Base-by-base conservation (phyloP, 2,888 invertebrate species). In the Nebria salina region DNA sequence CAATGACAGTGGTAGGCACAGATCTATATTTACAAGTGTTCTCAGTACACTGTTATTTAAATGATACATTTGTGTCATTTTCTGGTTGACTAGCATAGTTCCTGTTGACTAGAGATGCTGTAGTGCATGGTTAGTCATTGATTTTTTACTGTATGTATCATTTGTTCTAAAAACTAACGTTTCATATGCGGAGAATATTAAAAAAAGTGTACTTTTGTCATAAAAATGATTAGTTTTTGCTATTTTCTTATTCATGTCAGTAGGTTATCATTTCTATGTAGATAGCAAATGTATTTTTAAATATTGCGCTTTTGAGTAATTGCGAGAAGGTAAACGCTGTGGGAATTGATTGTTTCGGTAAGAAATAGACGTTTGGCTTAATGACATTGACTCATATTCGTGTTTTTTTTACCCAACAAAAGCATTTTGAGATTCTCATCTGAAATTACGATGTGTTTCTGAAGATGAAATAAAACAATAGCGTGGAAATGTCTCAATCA, bases 51-150 rank as follows among this genome's bases (percentile, higher is more conserved):
- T 6, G 54, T 7, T 54, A 54, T 11, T 7, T 11, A 13, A 54
- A 54, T 54, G 54, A 4, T 11, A 54, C 54, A 54, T 8, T 54
- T 54, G 8, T 54, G 54, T 54, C 13, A 54, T 54, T 8, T 54
- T 54, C 54, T 54, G 54, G 11, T 54, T 54, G 54, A 54, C 8
- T 13, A 54, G 11, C 54, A 54, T 54, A 54, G 54, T 26, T 68
- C 68, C 26, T 68, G 68, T 26, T 72, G 72, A 42, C n/a, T 72
- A 13, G 72, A 72, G 72, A 41, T n/a, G 5, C 25, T 72, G 72
- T 72, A 34, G 34, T 72, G 15, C 20, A 8, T n/a, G 26, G 25
- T 25, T n/a, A 72, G 13, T 34, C 72, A 72, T 72, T 25, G 72
- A 72, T 72, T 72, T 72, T 25, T 72, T 72, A n/a, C 9, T 25